Evolutionary conservation across 2,113 vertebrate species (phyloP), one percentile per base, ranked within the genome.

Genomic region (Alethe diademata): DNA sequence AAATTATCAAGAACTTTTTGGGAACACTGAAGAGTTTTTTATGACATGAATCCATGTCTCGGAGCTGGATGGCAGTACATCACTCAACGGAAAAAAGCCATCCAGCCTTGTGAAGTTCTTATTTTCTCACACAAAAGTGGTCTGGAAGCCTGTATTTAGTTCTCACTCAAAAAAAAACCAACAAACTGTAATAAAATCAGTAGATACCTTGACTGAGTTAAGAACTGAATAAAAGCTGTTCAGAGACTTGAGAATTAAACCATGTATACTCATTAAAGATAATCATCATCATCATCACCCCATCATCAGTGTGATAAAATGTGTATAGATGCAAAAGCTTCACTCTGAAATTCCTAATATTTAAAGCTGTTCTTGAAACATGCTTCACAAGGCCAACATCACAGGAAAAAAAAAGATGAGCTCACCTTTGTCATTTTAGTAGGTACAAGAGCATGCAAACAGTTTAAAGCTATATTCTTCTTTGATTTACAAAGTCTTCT

Each of bases 381-480:
- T 97, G 96, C 96, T 97, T 97, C 94, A 97, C 97, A 97, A 97
- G 92, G 92, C 96, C 97, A 96, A 97, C 96, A 96, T 95, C 93
- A 97, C 95, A 97, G 92, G 92, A 95, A 95, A 94, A 92, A 95
- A 97, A 84, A 94, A 91, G 92, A 97, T 97, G 96, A 96, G 95
- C 95, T 97, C 97, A 97, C 97, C 96, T 97, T 97, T 96, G 97
- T 93, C 66, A 96, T 96, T 97, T 97, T 96, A 96, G 96, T 96
- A 96, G 95, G 78, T 94, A 97, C 78, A 95, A 95, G 93, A 95
- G 96, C 96, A 97, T 97, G 96, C 96, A 97, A 97, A 97, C 96
- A 84, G 93, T 97, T 97, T 97, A 97, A 97, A 97, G 96, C 97
- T 97, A 97, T 97, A 97, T 97, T 97, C 97, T 97, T 97, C 97